Percentiles rank a stretch among this genome's conserved stretches.
These are phyloP conservation scores for Marisa cornuarietis DNA, from an alignment of 1,140 invertebrate species.

Conservation along the genomic window DNA sequence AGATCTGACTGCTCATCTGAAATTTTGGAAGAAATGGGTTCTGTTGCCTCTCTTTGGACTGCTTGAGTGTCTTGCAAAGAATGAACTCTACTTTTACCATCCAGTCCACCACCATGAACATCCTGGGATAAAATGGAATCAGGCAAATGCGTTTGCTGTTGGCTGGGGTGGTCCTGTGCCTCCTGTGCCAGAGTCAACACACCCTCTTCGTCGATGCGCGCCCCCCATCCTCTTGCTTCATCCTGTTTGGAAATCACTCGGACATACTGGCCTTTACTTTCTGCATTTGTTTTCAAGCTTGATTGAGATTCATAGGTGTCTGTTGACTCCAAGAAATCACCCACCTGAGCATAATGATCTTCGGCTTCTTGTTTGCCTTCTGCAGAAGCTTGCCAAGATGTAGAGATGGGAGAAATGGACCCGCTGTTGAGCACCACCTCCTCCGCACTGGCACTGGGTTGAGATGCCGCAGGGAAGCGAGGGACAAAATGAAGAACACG, in stretches of 20 bases:
- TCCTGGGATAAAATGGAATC: neutral
- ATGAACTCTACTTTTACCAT: neutral
- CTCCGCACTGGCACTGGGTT: neutral
- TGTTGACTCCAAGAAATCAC: conserved; percentile 10
- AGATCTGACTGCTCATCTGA: neutral
- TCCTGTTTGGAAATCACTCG: neutral
- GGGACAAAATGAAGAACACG: conserved; percentile 3
- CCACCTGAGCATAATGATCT: conserved; percentile 5
- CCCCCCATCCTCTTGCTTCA: neutral
- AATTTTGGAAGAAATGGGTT: neutral
- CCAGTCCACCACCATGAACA: neutral
- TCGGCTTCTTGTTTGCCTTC: neutral
- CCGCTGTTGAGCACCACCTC: neutral
- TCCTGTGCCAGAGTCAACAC: neutral
- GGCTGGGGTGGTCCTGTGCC: neutral
- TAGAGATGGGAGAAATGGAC: neutral
- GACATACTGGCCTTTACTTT: neutral
- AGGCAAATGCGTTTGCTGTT: neutral
- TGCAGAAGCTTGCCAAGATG: too few relatives aligned
- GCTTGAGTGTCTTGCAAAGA: neutral
- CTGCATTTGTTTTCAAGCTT: neutral
- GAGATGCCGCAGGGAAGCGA: neutral
- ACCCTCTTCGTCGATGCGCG: conserved; percentile 2
- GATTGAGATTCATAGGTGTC: neutral
- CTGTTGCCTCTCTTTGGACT: neutral